Evolutionary conservation across 2,888 invertebrate genomes (phyloP).

Genomic region (Helicoverpa assulta): DNA sequence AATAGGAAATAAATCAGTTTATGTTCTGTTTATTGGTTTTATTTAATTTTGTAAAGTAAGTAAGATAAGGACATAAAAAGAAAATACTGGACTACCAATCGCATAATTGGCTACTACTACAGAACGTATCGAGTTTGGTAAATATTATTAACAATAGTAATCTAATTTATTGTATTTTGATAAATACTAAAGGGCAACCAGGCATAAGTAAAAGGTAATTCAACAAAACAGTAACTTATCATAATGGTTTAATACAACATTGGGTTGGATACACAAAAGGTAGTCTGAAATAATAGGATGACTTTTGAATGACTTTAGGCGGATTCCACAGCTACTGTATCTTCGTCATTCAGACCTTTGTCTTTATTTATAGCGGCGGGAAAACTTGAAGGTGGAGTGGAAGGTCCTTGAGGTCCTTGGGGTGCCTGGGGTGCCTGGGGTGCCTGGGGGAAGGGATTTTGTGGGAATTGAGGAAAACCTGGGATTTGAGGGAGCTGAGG

Average conservation of each 20-base stretch:
- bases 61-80: too few relatives aligned
- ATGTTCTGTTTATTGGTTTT: neutral
- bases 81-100: too few relatives aligned
- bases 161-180: slow-evolving; percentile 2
- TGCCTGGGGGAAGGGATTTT: slow-evolving; percentile 60
- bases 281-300: slow-evolving; percentile 1
- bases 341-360: slow-evolving; percentile 82
- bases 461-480: slow-evolving; percentile 69
- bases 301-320: slow-evolving; percentile 67
- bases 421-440: neutral
- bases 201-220: neutral
- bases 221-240: too few relatives aligned
- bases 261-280: neutral
- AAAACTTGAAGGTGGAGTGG: slow-evolving; percentile 73
- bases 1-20: slow-evolving; percentile 8
- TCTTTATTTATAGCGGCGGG: slow-evolving; percentile 73
- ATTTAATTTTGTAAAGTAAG: slow-evolving; percentile 9
- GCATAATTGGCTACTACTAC: too few relatives aligned
- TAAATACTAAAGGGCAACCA: neutral
- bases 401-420: slow-evolving; percentile 47
- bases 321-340: slow-evolving; percentile 85
- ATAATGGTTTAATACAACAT: too few relatives aligned
- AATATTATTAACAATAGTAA: neutral
- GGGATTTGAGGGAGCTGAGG: slow-evolving; percentile 71
- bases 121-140: too few relatives aligned